A percentile compares a stretch with the other conserved stretches of the same genome.
phyloP scores from a whole-genome alignment of 2,113 vertebrate genomes.

The Hylia prasina region DNA sequence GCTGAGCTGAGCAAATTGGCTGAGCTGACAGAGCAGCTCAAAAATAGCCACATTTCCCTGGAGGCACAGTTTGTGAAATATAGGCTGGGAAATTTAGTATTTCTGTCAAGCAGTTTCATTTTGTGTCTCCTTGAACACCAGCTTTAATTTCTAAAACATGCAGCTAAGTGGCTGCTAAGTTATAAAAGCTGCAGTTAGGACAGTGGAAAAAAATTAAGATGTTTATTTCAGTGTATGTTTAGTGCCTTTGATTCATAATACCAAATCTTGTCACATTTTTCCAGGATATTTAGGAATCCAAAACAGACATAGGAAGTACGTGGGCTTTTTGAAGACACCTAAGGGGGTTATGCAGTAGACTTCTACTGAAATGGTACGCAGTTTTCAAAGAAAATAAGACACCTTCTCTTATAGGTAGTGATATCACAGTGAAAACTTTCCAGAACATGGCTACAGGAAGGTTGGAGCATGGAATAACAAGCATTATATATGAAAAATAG shows the following conservation, averaged over 20 bases:
- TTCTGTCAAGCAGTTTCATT: background rate
- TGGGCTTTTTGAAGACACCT: background rate
- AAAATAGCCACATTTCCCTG: background rate
- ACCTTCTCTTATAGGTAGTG: background rate
- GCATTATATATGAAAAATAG: background rate
- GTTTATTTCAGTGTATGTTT: background rate
- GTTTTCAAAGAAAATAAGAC: background rate
- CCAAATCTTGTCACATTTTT: background rate
- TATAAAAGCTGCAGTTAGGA: background rate
- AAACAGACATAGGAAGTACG: background rate
- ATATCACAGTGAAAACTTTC: background rate
- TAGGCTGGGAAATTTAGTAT: background rate
- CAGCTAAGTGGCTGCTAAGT: background rate
- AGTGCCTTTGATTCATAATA: background rate
- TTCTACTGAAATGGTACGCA: background rate
- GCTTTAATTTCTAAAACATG: background rate
- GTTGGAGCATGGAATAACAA: background rate
- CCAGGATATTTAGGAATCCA: background rate
- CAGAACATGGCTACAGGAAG: background rate
- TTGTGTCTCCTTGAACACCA: background rate
- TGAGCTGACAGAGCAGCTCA: background rate
- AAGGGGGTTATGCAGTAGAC: background rate
- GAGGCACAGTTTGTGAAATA: background rate
- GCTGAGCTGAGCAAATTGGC: background rate
- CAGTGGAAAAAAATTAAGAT: background rate